Percentiles rank a stretch among this genome's conserved stretches.
phyloP scores from a whole-genome alignment of 64 coral and sea anemone species.

The Actinia equina region DNA sequence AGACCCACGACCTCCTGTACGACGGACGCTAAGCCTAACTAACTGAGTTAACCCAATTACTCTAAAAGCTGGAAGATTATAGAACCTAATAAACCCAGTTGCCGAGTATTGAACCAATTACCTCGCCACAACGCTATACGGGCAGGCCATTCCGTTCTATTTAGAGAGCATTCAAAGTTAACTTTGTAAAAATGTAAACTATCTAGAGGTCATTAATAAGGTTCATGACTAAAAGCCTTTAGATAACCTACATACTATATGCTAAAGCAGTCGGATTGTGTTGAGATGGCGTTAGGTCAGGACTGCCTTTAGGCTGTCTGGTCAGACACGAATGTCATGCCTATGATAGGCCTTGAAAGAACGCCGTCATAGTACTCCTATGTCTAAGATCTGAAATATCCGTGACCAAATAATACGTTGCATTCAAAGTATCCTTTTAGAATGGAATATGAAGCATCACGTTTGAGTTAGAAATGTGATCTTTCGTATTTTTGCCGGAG shows the following conservation, averaged over 20 bases:
- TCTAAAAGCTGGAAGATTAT: too few species aligned
- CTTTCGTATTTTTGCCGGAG: too few species aligned
- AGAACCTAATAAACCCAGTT: not conserved
- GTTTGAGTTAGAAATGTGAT: too few species aligned
- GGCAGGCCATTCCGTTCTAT: not conserved
- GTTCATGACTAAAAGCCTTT: conserved; percentile 2
- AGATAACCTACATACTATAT: not conserved
- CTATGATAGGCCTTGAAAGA: not conserved
- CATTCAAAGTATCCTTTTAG: too few species aligned
- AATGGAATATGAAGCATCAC: too few species aligned
- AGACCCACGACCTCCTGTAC: too few species aligned
- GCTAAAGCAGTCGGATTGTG: not conserved
- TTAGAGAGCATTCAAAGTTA: not conserved
- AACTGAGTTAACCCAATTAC: not conserved
- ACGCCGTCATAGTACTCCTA: not conserved
- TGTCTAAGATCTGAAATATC: not conserved
- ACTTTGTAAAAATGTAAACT: not conserved
- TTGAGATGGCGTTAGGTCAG: not conserved
- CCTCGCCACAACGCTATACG: not conserved
- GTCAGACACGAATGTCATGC: not conserved
- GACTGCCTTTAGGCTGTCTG: not conserved
- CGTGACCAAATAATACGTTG: too few species aligned
- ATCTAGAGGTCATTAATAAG: not conserved
- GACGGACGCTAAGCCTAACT: not conserved
- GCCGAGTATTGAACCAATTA: not conserved